Evolutionary conservation across 2,888 invertebrate genomes (phyloP).

Genomic region (Sepioteuthis lessoniana): DNA sequence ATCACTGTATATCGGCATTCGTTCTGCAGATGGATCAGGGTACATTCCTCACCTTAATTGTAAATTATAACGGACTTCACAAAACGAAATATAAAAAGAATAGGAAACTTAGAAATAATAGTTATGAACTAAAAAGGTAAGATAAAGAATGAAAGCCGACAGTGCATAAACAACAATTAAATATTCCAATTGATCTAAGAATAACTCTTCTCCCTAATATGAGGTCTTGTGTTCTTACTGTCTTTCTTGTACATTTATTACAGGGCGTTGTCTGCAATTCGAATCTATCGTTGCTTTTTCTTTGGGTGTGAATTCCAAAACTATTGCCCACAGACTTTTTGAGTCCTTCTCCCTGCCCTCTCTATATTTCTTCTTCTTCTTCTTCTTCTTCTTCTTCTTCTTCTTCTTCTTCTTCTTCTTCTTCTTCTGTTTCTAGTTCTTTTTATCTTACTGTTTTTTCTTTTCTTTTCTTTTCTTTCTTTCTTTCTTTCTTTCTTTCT

Average conservation of each 20-base stretch:
- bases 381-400: not conserved
- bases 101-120: not conserved
- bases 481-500: not conserved
- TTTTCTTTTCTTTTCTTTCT: not conserved
- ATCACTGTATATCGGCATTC: not conserved
- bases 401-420: not conserved
- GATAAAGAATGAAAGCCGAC: not conserved
- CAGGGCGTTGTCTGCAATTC: conserved; percentile 4
- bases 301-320: conserved; percentile 7
- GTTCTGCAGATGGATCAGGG: not conserved
- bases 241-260: not conserved
- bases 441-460: not conserved
- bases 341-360: not conserved
- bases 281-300: not conserved
- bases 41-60: not conserved
- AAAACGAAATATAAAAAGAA: not conserved
- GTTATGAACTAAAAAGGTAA: not conserved
- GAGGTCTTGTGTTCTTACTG: not conserved
- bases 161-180: not conserved
- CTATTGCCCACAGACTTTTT: not conserved
- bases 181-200: not conserved
- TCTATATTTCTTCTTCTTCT: not conserved
- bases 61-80: not conserved
- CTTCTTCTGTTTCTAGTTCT: too few species aligned
- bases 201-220: not conserved